Evolutionary conservation across 2,888 invertebrate species (phyloP).

Genomic region (Andrena fulva): DNA sequence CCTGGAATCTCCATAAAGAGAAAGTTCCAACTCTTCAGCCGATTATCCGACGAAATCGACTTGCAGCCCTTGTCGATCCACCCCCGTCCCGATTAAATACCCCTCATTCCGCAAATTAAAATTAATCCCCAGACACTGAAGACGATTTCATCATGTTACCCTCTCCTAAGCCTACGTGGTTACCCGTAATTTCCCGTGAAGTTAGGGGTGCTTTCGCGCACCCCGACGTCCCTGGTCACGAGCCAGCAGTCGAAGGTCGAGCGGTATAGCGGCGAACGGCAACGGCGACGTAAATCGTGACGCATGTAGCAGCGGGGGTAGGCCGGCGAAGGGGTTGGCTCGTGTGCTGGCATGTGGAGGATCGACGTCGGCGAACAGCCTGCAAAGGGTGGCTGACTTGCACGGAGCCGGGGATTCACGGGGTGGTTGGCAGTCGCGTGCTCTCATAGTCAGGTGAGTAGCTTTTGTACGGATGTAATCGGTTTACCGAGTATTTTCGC

Average conservation of each 20-base stretch:
- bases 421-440: slow-evolving; percentile 78
- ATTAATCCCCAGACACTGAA: not conserved
- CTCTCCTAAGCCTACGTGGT: not conserved
- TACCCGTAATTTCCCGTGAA: not conserved
- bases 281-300: slow-evolving; percentile 56
- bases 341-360: slow-evolving; percentile 59
- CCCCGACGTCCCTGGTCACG: slow-evolving; percentile 42
- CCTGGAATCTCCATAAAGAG: not conserved
- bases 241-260: slow-evolving; percentile 62
- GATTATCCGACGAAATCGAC: not conserved
- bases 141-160: slow-evolving; percentile 12
- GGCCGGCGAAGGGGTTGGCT: slow-evolving; percentile 29
- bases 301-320: slow-evolving; percentile 46
- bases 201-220: slow-evolving; percentile 34
- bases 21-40: not conserved
- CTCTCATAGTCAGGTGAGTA: slow-evolving; percentile 75
- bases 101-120: not conserved
- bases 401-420: slow-evolving; percentile 63
- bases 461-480: slow-evolving; percentile 72
- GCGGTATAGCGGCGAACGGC: slow-evolving; percentile 53
- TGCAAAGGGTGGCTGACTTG: slow-evolving; percentile 60
- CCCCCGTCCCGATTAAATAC: not conserved
- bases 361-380: slow-evolving; percentile 73
- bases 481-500: slow-evolving; percentile 56
- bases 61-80: not conserved